These are phyloP conservation scores for Equus przewalskii DNA, from an alignment of 2,113 vertebrate genomes.

Conservation along the genomic window DNA sequence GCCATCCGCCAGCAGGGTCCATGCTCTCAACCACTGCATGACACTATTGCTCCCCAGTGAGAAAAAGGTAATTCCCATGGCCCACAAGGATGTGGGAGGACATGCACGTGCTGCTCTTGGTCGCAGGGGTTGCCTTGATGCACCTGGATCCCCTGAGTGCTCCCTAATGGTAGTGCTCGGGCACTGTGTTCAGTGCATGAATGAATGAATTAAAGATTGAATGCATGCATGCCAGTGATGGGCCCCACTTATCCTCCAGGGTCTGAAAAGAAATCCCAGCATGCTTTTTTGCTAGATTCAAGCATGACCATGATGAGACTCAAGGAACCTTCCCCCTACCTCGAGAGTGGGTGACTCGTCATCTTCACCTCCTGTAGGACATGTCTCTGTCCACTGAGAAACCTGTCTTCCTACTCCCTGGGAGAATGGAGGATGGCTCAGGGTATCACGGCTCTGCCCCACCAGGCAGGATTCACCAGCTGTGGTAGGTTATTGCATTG, in stretches of 20 bases:
- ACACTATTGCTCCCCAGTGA: not conserved
- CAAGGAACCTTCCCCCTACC: not conserved
- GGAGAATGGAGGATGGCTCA: not conserved
- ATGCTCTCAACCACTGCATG: not conserved
- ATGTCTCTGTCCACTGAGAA: not conserved
- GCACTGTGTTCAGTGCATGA: not conserved
- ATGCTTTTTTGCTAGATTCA: not conserved
- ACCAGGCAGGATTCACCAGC: not conserved
- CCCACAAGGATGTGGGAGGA: not conserved
- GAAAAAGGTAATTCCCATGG: not conserved
- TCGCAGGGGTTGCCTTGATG: not conserved
- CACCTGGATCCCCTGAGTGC: not conserved
- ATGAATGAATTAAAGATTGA: not conserved
- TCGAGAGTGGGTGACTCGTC: not conserved
- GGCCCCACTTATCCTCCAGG: not conserved
- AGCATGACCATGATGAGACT: not conserved
- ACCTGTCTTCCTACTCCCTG: not conserved
- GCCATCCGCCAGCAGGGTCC: not conserved
- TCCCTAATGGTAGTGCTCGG: not conserved
- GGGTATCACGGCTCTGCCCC: not conserved
- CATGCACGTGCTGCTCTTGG: fast-evolving
- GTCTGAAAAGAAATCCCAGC: not conserved
- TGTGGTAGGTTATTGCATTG: not conserved
- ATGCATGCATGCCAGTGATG: not conserved
- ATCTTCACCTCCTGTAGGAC: not conserved